Conservation (phyloP, 1,140 invertebrate species). For the Phthorimaea operculella region DNA sequence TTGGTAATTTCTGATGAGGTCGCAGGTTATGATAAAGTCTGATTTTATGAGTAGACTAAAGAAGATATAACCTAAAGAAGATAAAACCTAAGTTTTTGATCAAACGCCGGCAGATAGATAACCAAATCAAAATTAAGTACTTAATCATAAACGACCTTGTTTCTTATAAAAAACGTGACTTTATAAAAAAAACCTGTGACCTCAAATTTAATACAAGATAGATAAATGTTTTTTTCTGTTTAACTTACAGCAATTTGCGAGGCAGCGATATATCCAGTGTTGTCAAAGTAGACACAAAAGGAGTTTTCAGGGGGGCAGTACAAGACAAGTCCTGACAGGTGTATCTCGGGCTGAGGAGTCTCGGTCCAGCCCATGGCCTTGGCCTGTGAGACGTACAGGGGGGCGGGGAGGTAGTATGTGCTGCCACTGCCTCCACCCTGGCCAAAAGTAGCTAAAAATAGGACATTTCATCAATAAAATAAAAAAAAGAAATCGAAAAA, state of each 20-base stretch:
- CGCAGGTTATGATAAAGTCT: too few species aligned
- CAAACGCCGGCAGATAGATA: too few species aligned
- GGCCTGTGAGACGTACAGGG: background rate
- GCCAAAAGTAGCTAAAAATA: background rate
- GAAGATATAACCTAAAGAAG: too few species aligned
- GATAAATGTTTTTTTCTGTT: background rate
- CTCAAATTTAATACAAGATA: background rate
- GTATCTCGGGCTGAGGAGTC: background rate
- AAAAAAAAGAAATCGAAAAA: too few species aligned
- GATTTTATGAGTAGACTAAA: too few species aligned
- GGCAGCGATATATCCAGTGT: constrained; percentile 14
- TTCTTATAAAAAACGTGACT: too few species aligned
- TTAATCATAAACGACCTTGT: too few species aligned
- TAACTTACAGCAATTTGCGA: constrained; percentile 15
- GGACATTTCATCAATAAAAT: too few species aligned
- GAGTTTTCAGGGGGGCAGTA: constrained; percentile 5
- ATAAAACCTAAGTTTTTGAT: too few species aligned
- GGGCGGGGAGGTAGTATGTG: background rate
- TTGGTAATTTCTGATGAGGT: too few species aligned
- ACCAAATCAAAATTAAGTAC: too few species aligned
- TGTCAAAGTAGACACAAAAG: constrained; percentile 15
- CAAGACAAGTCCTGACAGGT: background rate
- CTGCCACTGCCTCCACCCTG: background rate
- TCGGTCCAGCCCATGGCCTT: background rate
- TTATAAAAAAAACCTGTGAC: too few species aligned